Evolutionary conservation across 1,140 invertebrate genomes (phyloP).

Genomic region (Sinella curviseta): DNA sequence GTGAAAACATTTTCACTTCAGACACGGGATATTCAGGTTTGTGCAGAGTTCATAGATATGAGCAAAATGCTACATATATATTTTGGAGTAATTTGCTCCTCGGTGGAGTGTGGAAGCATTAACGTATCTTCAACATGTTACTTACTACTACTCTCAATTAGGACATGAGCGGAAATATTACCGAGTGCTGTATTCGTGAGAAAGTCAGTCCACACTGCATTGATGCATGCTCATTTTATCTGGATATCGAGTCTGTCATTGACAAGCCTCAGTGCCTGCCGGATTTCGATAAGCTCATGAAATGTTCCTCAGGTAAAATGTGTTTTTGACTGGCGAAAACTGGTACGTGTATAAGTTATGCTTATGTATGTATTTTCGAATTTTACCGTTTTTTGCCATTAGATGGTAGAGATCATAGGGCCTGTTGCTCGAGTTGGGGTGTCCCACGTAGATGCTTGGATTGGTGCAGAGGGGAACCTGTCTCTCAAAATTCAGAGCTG

Average conservation of each 20-base stretch:
- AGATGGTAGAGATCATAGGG: conserved; percentile 70
- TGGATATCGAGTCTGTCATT: conserved; percentile 77
- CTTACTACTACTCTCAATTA: conserved; percentile 37
- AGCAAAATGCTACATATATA: too few species aligned
- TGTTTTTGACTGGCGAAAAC: too few species aligned
- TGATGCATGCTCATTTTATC: conserved; percentile 75
- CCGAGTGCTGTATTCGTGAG: conserved; percentile 72
- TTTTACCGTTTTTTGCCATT: conserved; percentile 4
- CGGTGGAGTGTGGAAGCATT: too few species aligned
- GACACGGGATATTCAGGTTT: conserved; percentile 53
- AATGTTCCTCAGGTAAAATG: conserved; percentile 69
- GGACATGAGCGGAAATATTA: conserved; percentile 66
- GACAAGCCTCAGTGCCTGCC: conserved; percentile 73
- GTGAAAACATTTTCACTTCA: conserved; percentile 71
- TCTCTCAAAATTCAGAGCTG: conserved; percentile 61
- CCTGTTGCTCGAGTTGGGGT: conserved; percentile 72
- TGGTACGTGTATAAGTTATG: too few species aligned
- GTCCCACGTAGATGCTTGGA: conserved; percentile 74
- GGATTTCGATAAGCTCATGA: conserved; percentile 82
- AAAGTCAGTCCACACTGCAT: conserved; percentile 72
- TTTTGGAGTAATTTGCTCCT: too few species aligned
- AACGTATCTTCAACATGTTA: too few species aligned
- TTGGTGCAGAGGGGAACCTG: conserved; percentile 69
- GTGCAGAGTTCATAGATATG: too few species aligned
- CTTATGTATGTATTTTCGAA: too few species aligned